Evolutionary conservation across 37 sponge, comb jelly and placozoan species (phyloP).

Genomic region (Halisarca cf. caerulea): DNA sequence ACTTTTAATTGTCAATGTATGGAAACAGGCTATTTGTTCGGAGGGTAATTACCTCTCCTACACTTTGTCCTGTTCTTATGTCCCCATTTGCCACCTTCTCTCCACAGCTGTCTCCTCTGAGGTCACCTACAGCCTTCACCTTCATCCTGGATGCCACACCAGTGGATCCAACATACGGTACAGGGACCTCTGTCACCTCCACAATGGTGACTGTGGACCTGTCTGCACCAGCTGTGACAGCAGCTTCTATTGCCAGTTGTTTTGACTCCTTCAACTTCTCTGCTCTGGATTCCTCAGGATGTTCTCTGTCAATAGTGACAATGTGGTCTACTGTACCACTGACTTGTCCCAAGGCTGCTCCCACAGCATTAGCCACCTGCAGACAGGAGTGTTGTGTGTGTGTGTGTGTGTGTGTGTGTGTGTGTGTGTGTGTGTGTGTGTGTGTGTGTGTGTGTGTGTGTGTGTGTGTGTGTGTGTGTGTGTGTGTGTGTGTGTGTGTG

Average conservation of each 20-base stretch:
- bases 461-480: too few relatives aligned
- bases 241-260: slow-evolving; percentile 27
- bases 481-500: too few relatives aligned
- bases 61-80: too few relatives aligned
- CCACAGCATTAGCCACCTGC: slow-evolving; percentile 91
- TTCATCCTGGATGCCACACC: slow-evolving; percentile 42
- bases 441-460: too few relatives aligned
- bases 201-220: slow-evolving; percentile 31
- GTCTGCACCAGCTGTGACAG: slow-evolving; percentile 36
- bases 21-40: too few relatives aligned
- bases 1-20: too few relatives aligned
- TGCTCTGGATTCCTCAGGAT: background rate
- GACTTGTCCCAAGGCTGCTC: slow-evolving; percentile 82
- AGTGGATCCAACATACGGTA: slow-evolving; percentile 32
- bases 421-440: background rate
- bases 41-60: too few relatives aligned
- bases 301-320: slow-evolving; percentile 31
- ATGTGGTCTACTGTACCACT: slow-evolving; percentile 63
- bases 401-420: too few relatives aligned
- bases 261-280: background rate
- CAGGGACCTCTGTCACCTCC: slow-evolving; percentile 55
- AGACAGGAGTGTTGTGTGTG: background rate
- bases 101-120: background rate
- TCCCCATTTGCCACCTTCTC: too few relatives aligned
- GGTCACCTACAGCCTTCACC: slow-evolving; percentile 78